Percentiles rank a stretch among this genome's conserved stretches.
These are phyloP conservation scores for Mesorhabditis belari DNA, from an alignment of 2,888 invertebrate species.

Conservation along the genomic window DNA sequence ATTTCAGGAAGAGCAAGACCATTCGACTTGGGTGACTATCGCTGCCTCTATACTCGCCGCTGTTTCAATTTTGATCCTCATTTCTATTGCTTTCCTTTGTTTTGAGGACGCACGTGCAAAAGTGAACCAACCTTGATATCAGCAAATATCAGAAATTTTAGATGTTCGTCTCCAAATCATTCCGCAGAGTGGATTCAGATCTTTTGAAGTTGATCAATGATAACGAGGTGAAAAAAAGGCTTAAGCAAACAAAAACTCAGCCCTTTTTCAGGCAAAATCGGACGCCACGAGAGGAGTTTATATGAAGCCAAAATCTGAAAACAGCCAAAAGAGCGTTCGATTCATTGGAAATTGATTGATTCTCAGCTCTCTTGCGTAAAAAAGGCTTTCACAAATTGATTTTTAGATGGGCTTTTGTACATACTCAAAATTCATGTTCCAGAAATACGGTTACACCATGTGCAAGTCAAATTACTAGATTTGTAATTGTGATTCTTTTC, in stretches of 20 bases:
- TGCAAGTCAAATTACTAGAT: too few relatives aligned
- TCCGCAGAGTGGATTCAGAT: slow-evolving; percentile 18
- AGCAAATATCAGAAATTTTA: not conserved
- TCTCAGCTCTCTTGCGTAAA: too few relatives aligned
- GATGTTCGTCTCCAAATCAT: slow-evolving; percentile 4
- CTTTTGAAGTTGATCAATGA: slow-evolving; percentile 24
- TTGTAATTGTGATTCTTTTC: too few relatives aligned
- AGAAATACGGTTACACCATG: too few relatives aligned
- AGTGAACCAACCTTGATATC: not conserved
- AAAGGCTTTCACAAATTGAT: too few relatives aligned
- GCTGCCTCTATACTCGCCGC: slow-evolving; percentile 43
- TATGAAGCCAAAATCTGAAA: slow-evolving; percentile 5
- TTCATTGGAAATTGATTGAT: slow-evolving; percentile 3
- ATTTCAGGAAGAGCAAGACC: slow-evolving; percentile 7
- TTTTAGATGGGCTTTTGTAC: too few relatives aligned
- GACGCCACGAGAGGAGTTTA: slow-evolving; percentile 9
- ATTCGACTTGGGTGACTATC: slow-evolving; percentile 44
- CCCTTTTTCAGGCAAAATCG: not conserved
- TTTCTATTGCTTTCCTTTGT: slow-evolving; percentile 43
- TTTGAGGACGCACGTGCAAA: slow-evolving; percentile 33
- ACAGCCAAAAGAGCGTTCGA: slow-evolving; percentile 10
- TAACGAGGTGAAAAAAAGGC: slow-evolving; percentile 15
- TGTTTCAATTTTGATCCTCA: slow-evolving; percentile 37
- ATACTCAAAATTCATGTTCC: too few relatives aligned
- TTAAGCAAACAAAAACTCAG: too few relatives aligned